phyloP scores from a whole-genome alignment of 2,888 invertebrate species.

The Litoditis marina region DNA sequence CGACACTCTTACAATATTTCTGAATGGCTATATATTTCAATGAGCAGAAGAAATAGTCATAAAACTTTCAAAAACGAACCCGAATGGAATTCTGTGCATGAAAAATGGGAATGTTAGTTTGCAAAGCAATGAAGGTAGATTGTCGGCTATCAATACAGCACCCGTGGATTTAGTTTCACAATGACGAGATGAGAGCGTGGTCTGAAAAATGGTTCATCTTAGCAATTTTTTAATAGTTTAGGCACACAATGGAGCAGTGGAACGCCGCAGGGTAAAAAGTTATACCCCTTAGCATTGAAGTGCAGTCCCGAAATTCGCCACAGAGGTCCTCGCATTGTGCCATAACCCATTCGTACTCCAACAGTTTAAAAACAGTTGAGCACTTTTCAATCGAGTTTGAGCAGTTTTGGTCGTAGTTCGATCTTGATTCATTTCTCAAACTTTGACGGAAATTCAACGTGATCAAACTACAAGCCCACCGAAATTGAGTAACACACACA shows the following conservation, averaged over 20 bases:
- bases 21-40: not conserved
- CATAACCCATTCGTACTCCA: too few species aligned
- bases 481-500: too few species aligned
- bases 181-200: slow-evolving; percentile 20
- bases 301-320: too few species aligned
- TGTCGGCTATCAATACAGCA: slow-evolving; percentile 77
- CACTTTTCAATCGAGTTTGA: too few species aligned
- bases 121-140: slow-evolving; percentile 73
- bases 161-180: slow-evolving; percentile 43
- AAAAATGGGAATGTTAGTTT: slow-evolving; percentile 75
- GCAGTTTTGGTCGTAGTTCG: too few species aligned
- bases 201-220: slow-evolving; percentile 13
- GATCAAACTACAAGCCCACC: too few species aligned
- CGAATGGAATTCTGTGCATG: slow-evolving; percentile 64
- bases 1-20: too few species aligned
- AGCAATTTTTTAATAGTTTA: not conserved
- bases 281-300: too few species aligned
- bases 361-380: too few species aligned
- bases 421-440: too few species aligned
- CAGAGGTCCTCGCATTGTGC: too few species aligned
- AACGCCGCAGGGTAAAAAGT: too few species aligned
- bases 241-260: not conserved
- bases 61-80: slow-evolving; percentile 45
- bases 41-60: not conserved
- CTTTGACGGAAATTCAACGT: not conserved